Percentiles rank a stretch among this genome's conserved stretches.
Evolutionary conservation across 92 coral and sea anemone genomes (phyloP).

Genomic region (Epizoanthus illoricatus): DNA sequence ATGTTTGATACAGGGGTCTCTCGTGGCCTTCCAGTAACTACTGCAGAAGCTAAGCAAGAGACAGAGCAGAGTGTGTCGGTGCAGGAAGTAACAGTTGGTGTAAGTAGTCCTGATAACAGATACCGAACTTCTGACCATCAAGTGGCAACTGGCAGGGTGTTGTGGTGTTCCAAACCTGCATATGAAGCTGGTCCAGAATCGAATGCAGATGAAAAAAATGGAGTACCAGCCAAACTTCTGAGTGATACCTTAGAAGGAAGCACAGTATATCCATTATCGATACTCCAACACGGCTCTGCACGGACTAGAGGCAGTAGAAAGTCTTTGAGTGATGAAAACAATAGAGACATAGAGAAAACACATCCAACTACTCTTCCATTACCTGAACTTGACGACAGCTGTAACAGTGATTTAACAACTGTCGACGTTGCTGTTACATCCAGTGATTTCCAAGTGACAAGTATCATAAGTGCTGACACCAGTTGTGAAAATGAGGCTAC

Average conservation of each 20-base stretch:
- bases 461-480: neutral
- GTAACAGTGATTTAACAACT: neutral
- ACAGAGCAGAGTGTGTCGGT: neutral
- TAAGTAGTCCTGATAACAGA: neutral
- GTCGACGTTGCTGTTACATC: neutral
- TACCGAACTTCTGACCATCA: neutral
- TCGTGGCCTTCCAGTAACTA: neutral
- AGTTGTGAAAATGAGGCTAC: neutral
- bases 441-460: neutral
- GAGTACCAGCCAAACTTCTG: neutral
- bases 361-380: neutral
- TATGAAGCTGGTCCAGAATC: neutral
- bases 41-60: neutral
- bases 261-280: neutral
- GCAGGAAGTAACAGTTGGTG: neutral
- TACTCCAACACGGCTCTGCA: slow-evolving; percentile 9
- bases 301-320: slow-evolving; percentile 33
- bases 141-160: neutral
- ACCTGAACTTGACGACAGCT: neutral
- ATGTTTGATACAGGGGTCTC: neutral
- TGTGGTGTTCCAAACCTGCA: too few species aligned
- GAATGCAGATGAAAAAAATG: slow-evolving; percentile 12
- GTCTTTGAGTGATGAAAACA: neutral
- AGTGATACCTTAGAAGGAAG: slow-evolving; percentile 6
- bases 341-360: neutral